Conservation (phyloP, 2,113 vertebrate genomes). For the Ploceus nigricollis region DNA sequence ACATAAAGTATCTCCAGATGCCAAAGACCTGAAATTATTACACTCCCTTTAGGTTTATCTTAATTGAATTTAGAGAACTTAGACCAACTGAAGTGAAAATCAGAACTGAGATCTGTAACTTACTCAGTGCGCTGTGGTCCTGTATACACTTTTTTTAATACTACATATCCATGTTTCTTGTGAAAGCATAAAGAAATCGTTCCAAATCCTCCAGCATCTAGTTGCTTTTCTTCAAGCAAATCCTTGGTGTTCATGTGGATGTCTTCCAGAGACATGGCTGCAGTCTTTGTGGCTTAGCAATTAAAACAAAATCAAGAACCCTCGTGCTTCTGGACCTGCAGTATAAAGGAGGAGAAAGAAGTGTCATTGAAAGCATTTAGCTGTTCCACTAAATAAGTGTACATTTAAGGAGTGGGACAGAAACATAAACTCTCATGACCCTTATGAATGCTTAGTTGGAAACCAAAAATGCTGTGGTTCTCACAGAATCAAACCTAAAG, state of each 20-base stretch:
- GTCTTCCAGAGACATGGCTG: slow-evolving; percentile 74
- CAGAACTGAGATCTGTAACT: slow-evolving; percentile 61
- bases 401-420: background rate
- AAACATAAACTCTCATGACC: background rate
- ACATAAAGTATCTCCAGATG: background rate
- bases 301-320: background rate
- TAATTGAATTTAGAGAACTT: background rate
- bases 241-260: slow-evolving; percentile 83
- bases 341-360: background rate
- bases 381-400: background rate
- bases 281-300: background rate
- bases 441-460: background rate
- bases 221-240: slow-evolving; percentile 69
- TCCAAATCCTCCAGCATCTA: slow-evolving; percentile 90
- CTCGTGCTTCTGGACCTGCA: background rate
- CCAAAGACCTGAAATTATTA: background rate
- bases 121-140: slow-evolving; percentile 84
- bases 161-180: slow-evolving; percentile 83
- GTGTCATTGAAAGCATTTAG: background rate
- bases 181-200: slow-evolving; percentile 88
- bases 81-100: background rate
- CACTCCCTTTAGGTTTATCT: background rate
- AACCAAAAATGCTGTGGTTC: background rate
- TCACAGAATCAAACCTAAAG: background rate
- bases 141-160: slow-evolving; percentile 89